Conservation (phyloP, 2,888 invertebrate genomes). For the Myopa tessellatipennis region DNA sequence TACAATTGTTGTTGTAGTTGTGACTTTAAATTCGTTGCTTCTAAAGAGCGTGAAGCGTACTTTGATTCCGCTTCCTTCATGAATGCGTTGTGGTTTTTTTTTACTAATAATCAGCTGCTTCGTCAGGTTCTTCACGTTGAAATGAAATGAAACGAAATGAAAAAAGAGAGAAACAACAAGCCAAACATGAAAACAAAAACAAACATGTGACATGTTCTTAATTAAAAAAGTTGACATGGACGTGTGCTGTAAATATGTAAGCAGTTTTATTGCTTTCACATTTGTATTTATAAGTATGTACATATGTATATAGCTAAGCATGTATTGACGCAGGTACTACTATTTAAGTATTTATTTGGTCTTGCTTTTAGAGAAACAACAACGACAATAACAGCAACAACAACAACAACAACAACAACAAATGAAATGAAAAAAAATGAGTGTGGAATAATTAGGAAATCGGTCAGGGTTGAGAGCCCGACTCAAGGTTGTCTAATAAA, state of each 20-base stretch:
- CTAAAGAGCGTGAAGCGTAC: too few species aligned
- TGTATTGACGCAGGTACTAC: neutral
- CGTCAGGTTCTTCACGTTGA: conserved; percentile 18
- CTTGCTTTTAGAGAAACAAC: neutral
- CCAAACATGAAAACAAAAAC: neutral
- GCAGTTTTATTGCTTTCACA: neutral
- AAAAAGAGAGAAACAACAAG: neutral
- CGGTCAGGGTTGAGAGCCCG: conserved; percentile 21
- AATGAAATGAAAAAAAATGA: neutral
- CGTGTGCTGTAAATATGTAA: neutral
- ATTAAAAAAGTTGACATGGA: conserved; percentile 12
- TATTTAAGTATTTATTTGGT: neutral
- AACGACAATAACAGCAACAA: neutral
- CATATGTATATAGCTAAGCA: neutral
- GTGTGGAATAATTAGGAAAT: conserved; percentile 14
- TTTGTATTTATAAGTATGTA: neutral
- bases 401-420: neutral
- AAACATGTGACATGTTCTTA: conserved; percentile 16
- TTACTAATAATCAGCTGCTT: neutral
- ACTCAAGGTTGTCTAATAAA: conserved; percentile 8
- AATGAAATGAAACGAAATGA: neutral
- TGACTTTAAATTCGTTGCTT: neutral
- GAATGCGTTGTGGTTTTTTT: neutral
- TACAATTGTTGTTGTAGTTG: neutral
- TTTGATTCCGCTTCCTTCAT: neutral